Evolutionary conservation across 2,797 vertebrate species (phyloP), one percentile per base, ranked within the genome.

Genomic region (Loris lydekkerianus): DNA sequence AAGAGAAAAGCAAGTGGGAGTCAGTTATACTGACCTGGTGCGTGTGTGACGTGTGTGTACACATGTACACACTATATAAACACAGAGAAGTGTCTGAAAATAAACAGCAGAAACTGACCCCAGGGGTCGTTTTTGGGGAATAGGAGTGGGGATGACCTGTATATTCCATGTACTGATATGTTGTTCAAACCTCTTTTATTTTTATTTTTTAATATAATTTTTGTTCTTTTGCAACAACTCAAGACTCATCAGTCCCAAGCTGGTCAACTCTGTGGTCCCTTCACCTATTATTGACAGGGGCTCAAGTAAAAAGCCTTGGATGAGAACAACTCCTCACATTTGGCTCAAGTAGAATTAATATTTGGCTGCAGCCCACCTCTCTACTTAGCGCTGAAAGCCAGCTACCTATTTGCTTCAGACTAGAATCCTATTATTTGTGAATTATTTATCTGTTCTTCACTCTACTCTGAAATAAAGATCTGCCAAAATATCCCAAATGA

Each of bases 391-490:
- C 21, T 94, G 53, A 95, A 97, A 97, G 58, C 17, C 93, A 97
- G 87, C 72, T 82, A 58, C 67, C 93, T 97, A 86, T 98, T 98
- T 97, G 91, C 97, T 96, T 98, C 95, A 97, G 72, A 97, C 94
- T 67, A 90, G 95, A 97, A 65, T 97, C 58, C 56, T 83, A 95
- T 97, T 97, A 91, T 96, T 97, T 96, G 96, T 97, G 93, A 76
- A 58, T 61, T 93, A 97, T 97, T 97, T 98, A 97, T 96, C 95
- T 94, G 73, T 60, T 96, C 90, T 92, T 97, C 91, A 91, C 95
- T 96, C 84, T 94, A 91, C 97, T 98, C 94, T 97, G 95, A 98
- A 98, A 97, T 82, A 86, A 56, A 95, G 10, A n/a, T 40, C n/a
- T 94, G 29, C 58, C 94, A 85, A 87, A 84, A 86, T 80, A n/a